Evolutionary conservation across 1,140 invertebrate species (phyloP).

Genomic region (Drosophila tropicalis): DNA sequence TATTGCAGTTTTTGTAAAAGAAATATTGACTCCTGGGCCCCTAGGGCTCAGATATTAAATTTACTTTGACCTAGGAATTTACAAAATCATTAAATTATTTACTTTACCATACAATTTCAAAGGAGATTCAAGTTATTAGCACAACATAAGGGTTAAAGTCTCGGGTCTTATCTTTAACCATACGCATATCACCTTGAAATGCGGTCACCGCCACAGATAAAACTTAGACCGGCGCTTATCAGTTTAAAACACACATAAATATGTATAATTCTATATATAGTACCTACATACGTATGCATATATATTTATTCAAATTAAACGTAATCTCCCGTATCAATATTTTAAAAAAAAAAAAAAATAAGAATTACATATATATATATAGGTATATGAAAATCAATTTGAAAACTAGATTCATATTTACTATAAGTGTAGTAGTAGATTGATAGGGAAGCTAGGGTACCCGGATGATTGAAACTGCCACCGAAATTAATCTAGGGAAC

Average conservation of each 20-base stretch:
- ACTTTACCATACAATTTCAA: too few relatives aligned
- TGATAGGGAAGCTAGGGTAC: conserved; percentile 44
- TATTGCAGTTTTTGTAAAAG: too few relatives aligned
- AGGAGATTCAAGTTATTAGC: background rate
- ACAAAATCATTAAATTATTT: too few relatives aligned
- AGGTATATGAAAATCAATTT: too few relatives aligned
- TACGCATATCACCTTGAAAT: conserved; percentile 1
- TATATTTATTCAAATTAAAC: conserved; percentile 4
- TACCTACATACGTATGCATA: background rate
- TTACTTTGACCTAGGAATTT: too few relatives aligned
- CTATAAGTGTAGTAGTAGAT: background rate
- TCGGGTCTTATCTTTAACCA: background rate
- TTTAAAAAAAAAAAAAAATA: background rate
- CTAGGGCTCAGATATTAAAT: too few relatives aligned
- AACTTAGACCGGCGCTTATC: conserved; percentile 28
- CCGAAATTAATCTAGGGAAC: conserved; percentile 52
- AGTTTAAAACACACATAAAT: conserved; percentile 32
- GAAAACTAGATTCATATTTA: conserved; percentile 6
- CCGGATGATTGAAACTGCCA: conserved; percentile 69
- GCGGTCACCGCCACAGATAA: background rate
- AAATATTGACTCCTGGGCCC: too few relatives aligned
- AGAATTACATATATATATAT: too few relatives aligned
- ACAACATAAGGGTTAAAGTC: background rate
- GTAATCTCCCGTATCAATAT: conserved; percentile 2
- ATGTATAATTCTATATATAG: background rate